Conservation (phyloP, 2,888 invertebrate genomes). For the Gortyna flavago region DNA sequence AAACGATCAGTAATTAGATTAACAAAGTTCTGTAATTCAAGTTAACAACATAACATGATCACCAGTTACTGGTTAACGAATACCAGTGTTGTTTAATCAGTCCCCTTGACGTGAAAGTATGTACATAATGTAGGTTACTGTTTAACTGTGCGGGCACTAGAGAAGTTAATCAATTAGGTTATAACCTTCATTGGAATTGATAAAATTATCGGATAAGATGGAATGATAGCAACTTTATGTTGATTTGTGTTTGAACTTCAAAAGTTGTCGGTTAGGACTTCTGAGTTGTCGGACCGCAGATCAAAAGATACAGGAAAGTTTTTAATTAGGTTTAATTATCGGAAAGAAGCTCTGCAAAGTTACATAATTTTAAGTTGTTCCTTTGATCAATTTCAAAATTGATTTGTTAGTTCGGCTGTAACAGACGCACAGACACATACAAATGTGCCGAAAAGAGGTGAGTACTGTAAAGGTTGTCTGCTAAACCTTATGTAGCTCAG, state of each 20-base stretch:
- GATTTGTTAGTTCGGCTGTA: not conserved
- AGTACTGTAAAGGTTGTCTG: not conserved
- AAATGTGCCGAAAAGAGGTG: not conserved
- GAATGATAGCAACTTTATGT: constrained; percentile 24
- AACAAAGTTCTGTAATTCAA: constrained; percentile 19
- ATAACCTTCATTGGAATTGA: constrained; percentile 28
- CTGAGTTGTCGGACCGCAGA: constrained; percentile 9
- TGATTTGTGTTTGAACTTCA: constrained; percentile 40
- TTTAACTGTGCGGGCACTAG: not conserved
- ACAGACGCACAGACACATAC: not conserved
- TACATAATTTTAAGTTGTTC: not conserved
- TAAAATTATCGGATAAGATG: constrained; percentile 23
- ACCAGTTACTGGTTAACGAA: constrained; percentile 21
- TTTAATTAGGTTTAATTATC: constrained; percentile 22
- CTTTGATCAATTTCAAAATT: not conserved
- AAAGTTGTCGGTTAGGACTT: constrained; percentile 15
- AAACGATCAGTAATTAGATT: constrained; percentile 19
- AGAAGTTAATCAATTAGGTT: constrained; percentile 21
- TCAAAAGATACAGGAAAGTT: constrained; percentile 31
- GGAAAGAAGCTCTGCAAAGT: not conserved
- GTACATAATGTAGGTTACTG: not conserved
- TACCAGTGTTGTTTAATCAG: constrained; percentile 5
- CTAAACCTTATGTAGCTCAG: too few relatives aligned
- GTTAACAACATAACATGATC: constrained; percentile 23
- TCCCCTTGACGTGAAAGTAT: constrained; percentile 14